A percentile compares a stretch with the other conserved stretches of the same genome.
These are phyloP conservation scores for Lucilia sericata DNA, from an alignment of 1,140 invertebrate species.

Conservation along the genomic window DNA sequence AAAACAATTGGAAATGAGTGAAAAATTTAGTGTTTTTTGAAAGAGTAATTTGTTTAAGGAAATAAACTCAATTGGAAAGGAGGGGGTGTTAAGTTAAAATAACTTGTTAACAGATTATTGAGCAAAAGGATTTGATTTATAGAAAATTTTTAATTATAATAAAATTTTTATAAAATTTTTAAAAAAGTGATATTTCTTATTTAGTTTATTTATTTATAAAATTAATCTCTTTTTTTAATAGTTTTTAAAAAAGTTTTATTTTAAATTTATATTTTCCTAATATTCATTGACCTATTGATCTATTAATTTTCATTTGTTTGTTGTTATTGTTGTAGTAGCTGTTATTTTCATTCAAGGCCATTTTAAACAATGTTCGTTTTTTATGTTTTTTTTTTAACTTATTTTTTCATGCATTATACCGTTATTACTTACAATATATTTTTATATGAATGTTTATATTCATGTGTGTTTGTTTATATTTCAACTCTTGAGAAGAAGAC, in stretches of 20 bases:
- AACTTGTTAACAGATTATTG: not conserved
- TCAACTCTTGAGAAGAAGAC: constrained; percentile 22
- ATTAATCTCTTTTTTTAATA: not conserved
- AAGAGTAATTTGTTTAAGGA: not conserved
- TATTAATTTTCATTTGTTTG: constrained; percentile 25
- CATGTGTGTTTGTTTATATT: not conserved
- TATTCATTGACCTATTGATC: constrained; percentile 39
- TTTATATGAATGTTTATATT: not conserved
- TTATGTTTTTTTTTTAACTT: not conserved
- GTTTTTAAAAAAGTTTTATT: not conserved
- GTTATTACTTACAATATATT: not conserved
- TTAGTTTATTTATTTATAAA: not conserved
- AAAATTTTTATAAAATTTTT: no score
- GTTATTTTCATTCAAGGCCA: constrained; percentile 29
- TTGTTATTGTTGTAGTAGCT: constrained; percentile 5
- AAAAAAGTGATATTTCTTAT: no score
- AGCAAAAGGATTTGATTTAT: not conserved
- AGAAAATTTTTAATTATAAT: not conserved
- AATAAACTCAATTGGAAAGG: constrained; percentile 19
- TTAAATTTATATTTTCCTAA: not conserved
- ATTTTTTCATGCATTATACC: not conserved
- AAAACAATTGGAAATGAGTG: not conserved
- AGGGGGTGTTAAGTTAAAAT: not conserved
- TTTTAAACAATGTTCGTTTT: constrained; percentile 9
- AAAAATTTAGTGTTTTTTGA: not conserved